Evolutionary conservation across 1,140 invertebrate genomes (phyloP).

Genomic region (Psilanteris sp.): DNA sequence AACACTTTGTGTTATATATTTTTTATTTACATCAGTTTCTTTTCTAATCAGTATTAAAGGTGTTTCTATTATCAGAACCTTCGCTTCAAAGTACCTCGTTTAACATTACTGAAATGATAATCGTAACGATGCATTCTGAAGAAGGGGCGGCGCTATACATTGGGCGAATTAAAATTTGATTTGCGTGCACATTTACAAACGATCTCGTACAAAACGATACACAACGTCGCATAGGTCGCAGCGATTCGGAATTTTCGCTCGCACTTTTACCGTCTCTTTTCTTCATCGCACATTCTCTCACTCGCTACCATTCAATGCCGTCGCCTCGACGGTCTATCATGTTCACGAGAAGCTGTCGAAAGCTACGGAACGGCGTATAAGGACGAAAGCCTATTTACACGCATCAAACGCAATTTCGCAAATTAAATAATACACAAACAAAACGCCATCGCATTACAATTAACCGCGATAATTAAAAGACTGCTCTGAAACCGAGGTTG

Average conservation of each 20-base stretch:
- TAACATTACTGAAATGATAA: neutral
- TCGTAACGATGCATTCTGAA: no score
- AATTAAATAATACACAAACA: no score
- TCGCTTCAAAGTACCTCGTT: neutral
- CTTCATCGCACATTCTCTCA: no score
- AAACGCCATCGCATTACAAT: no score
- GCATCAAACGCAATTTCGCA: no score
- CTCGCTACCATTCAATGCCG: slow-evolving; percentile 22
- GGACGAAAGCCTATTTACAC: slow-evolving; percentile 46
- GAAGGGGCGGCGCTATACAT: no score
- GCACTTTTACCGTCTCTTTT: no score
- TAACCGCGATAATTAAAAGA: no score
- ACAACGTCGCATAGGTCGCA: no score
- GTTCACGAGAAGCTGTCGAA: slow-evolving; percentile 34
- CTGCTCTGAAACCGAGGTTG: no score
- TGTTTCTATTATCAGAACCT: slow-evolving; percentile 3
- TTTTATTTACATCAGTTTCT: slow-evolving; percentile 1
- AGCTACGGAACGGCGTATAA: slow-evolving; percentile 30
- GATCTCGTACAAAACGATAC: slow-evolving; percentile 26
- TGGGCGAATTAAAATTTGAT: no score
- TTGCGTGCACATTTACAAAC: no score
- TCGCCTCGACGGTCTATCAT: slow-evolving; percentile 35
- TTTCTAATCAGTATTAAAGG: neutral
- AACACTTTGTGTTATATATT: slow-evolving; percentile 20
- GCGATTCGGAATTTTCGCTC: slow-evolving; percentile 16